Base-by-base conservation (phyloP, 2,888 invertebrate genomes). In the Psylliodes chrysocephalus region DNA sequence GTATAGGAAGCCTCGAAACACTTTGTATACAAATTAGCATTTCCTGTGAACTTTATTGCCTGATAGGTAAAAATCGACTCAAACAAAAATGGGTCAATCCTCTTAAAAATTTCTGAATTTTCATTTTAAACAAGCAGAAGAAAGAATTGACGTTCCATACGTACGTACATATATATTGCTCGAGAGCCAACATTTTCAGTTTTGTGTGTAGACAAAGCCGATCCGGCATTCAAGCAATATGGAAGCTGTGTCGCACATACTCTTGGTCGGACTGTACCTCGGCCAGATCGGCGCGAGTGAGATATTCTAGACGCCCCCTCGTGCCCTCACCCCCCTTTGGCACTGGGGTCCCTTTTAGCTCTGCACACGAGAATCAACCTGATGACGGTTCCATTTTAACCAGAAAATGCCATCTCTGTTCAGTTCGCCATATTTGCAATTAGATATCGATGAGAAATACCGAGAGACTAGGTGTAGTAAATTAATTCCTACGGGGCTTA, bases 251-350 rank as follows among this genome's bases (percentile, higher is more conserved):
- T 78, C 74, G 76, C 77, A 75, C 73, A 72, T 72, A 75, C 77
- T 77, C 73, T 78, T 77, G 73, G 17, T 67, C 73, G 69, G 62
- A 67, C 78, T 77, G 78, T 78, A 78, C 77, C 49, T 63, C 70
- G 75, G 71, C 75, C 74, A 73, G 76, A 76, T 75, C 77, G 77
- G 73, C 76, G 75, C 73, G 76, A 75, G 77, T 75, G 77, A 74
- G 74, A 75, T 76, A 76, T 76, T 76, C 74, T 72, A 72, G 69
- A 68, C 75, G 71, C 74, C 72, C 73, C 70, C 69, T 46, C 56
- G 46, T 12, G 12, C 12, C 28, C 49, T 28, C 56, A 14, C 44
- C 55, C 55, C 52, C 49, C 53, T 54, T 53, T 33, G 19, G 35
- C 38, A 30, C 63, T 33, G 59, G 12, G 19, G 49, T 57, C 64